Percentiles rank a stretch among this genome's conserved stretches.
These are phyloP conservation scores for Scomberomorus guttatus DNA, from an alignment of 2,797 vertebrate species.

Conservation along the genomic window DNA sequence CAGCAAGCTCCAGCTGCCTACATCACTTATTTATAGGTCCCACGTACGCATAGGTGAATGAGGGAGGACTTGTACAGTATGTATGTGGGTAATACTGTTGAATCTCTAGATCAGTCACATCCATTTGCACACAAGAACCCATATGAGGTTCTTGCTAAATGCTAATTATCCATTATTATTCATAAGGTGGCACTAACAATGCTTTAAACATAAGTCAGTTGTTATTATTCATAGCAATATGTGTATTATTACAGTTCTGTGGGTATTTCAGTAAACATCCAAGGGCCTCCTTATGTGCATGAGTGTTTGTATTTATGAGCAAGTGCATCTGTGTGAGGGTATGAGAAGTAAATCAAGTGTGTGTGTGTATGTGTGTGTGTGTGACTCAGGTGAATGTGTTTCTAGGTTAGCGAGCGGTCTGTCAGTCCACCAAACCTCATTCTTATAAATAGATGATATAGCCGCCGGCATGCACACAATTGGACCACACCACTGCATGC, in stretches of 20 bases:
- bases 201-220: slow-evolving; percentile 36
- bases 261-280: slow-evolving; percentile 47
- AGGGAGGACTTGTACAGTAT: slow-evolving; percentile 27
- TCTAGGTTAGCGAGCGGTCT: slow-evolving; percentile 74
- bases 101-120: slow-evolving; percentile 45
- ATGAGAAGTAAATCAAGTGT: slow-evolving; percentile 20
- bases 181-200: slow-evolving; percentile 47
- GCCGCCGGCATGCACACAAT: slow-evolving; percentile 73
- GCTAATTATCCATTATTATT: slow-evolving; percentile 51
- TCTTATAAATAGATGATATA: slow-evolving; percentile 84
- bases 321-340: slow-evolving; percentile 25
- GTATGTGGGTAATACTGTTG: slow-evolving; percentile 21
- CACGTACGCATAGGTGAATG: slow-evolving; percentile 50
- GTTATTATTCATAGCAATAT: slow-evolving; percentile 41
- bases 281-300: slow-evolving; percentile 37
- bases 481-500: slow-evolving; percentile 45
- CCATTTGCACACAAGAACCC: slow-evolving; percentile 16
- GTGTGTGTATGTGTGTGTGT: slow-evolving; percentile 40
- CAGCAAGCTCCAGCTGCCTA: slow-evolving; percentile 68
- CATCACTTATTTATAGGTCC: slow-evolving; percentile 77
- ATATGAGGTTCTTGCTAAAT: slow-evolving; percentile 20
- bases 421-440: slow-evolving; percentile 82
- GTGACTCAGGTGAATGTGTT: slow-evolving; percentile 76
- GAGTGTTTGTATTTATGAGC: slow-evolving; percentile 15
- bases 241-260: slow-evolving; percentile 32